Evolutionary conservation across 2,797 vertebrate species (phyloP), one percentile per base, ranked within the genome.

Genomic region (Enteromius treurensis): DNA sequence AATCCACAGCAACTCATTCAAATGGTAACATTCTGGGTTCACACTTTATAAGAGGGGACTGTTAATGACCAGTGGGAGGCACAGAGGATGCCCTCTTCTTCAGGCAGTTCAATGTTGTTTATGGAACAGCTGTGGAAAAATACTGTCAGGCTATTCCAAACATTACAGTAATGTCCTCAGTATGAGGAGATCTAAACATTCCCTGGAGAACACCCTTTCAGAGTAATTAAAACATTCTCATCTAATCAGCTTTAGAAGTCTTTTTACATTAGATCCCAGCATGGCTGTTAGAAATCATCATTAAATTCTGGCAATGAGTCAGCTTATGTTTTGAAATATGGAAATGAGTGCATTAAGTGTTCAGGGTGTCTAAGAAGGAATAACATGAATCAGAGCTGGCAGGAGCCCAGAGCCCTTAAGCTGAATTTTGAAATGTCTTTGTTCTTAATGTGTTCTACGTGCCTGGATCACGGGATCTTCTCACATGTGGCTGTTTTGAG

Each of bases 381-480:
- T 70, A 69, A 80, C 29, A 37, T 15, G 62, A 37, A 51, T 65
- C 26, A 37, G 47, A 47, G 34, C 40, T 71, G 23, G 26, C n/a
- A 45, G 17, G 37, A 81, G 42, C 26, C 55, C 55, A 73, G 58
- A 64, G 26, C 40, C 42, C 62, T 42, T 17, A 5, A 68, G 23
- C 42, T 23, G 10, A 67, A 58, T 45, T 64, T 53, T 49, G 2
- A 49, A 70, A 51, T 26, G 7, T 47, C 55, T 64, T 55, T 65
- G 71, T 2, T 55, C n/a, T 4, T 76, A 13, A 11, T 29, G n/a
- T 23, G 5, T 37, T 26, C 5, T 42, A 42, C 42, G 53, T 29
- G 45, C 29, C 26, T 79, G 49, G 32, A 62, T 80, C 81, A 83
- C 73, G 60, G 14, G 71, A 80, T 68, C 8, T 32, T 76, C 34